A percentile compares a stretch with the other conserved stretches of the same genome.
These are phyloP conservation scores for Macrophya alboannulata DNA, from an alignment of 2,888 invertebrate genomes.

Conservation along the genomic window DNA sequence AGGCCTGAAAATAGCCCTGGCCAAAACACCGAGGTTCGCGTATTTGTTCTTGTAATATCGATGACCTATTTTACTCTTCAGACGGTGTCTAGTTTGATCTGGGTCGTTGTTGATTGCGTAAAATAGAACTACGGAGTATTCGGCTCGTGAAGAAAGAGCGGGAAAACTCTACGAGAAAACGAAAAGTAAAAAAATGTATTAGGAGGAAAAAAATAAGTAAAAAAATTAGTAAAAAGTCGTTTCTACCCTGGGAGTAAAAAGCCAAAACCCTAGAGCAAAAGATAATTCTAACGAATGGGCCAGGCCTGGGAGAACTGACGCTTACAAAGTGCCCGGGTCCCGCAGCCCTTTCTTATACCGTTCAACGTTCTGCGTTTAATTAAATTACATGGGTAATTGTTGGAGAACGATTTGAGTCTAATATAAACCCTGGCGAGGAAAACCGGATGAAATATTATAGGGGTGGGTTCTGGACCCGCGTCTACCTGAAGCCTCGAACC, in stretches of 20 bases:
- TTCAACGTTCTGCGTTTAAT: conserved; percentile 41
- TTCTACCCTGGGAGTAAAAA: conserved; percentile 1
- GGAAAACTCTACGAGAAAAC: not conserved
- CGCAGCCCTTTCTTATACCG: conserved; percentile 10
- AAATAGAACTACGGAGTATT: not conserved
- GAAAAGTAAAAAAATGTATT: not conserved
- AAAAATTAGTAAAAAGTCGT: not conserved
- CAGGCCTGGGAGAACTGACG: conserved; percentile 19
- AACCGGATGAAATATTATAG: conserved; percentile 53
- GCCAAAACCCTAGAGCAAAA: not conserved
- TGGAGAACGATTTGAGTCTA: conserved; percentile 48
- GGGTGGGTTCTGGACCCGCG: conserved; percentile 14
- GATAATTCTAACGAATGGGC: conserved; percentile 52
- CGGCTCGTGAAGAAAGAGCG: not conserved
- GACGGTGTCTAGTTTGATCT: not conserved
- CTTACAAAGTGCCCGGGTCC: conserved; percentile 35
- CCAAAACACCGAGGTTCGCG: conserved; percentile 11
- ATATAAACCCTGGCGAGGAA: conserved; percentile 34
- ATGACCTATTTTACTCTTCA: conserved; percentile 36
- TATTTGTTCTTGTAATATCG: conserved; percentile 41
- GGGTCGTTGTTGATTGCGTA: not conserved
- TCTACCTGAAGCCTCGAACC: conserved; percentile 35
- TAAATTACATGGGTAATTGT: conserved; percentile 54
- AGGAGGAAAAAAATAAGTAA: not conserved
- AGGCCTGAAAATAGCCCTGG: conserved; percentile 29